These are phyloP conservation scores for Callorhinus ursinus DNA, from an alignment of 2,113 vertebrate species.

Conservation along the genomic window DNA sequence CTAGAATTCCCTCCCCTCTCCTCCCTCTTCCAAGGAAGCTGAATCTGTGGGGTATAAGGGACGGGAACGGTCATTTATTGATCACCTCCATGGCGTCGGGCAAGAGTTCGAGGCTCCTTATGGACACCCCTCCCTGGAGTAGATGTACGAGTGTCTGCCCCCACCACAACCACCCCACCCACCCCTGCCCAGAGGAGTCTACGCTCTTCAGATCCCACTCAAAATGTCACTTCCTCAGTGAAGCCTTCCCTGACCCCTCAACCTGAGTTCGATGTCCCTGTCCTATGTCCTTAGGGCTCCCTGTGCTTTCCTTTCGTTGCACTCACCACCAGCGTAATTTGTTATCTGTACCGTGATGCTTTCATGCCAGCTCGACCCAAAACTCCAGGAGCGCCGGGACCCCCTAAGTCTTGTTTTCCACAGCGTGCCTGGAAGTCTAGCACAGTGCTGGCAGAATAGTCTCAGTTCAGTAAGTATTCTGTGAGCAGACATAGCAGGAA, in stretches of 20 bases:
- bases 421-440: neutral
- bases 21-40: neutral
- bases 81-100: neutral
- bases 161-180: neutral
- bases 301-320: neutral
- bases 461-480: neutral
- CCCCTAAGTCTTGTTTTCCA: rapidly evolving
- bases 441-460: neutral
- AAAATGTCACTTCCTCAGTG: neutral
- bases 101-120: neutral
- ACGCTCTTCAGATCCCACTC: neutral
- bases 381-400: neutral
- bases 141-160: too few relatives aligned
- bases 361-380: neutral
- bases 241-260: neutral
- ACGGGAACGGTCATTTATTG: rapidly evolving
- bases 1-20: neutral
- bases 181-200: too few relatives aligned
- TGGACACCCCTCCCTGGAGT: neutral
- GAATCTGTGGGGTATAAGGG: rapidly evolving
- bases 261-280: neutral
- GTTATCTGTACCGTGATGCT: neutral
- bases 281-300: neutral
- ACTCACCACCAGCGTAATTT: neutral
- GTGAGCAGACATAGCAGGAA: neutral